Evolutionary conservation across 2,888 invertebrate species (phyloP).

Genomic region (Venusia cambrica): DNA sequence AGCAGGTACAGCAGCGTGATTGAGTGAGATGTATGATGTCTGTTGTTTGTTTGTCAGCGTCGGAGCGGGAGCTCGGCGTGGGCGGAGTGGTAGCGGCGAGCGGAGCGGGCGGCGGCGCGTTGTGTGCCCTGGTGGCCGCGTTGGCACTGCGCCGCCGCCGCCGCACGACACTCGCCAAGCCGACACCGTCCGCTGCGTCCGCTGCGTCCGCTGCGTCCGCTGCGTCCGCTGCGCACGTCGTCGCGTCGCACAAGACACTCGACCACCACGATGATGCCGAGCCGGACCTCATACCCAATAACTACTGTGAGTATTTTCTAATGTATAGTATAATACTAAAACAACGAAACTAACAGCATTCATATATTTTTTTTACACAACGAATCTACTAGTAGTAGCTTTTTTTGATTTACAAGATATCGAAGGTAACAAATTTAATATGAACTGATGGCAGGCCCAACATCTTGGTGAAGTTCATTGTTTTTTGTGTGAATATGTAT

Average conservation of each 20-base stretch:
- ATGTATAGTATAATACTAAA: no score
- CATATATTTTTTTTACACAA: no score
- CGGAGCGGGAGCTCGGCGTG: conserved; percentile 56
- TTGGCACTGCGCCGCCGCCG: conserved; percentile 38
- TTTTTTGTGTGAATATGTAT: no score
- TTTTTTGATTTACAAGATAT: no score
- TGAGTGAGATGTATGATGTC: conserved; percentile 1
- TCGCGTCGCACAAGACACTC: conserved; percentile 35
- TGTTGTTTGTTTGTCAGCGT: conserved; percentile 46
- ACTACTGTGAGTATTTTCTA: conserved; percentile 58
- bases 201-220: conserved; percentile 25
- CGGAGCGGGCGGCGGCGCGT: conserved; percentile 49
- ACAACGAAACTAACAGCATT: no score
- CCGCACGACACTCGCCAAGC: conserved; percentile 36
- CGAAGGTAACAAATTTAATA: no score
- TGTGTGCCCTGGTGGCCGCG: conserved; percentile 49
- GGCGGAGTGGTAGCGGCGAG: conserved; percentile 57
- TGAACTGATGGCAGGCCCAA: no score
- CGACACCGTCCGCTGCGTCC: conserved; percentile 25
- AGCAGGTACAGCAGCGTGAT: no score
- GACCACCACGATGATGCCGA: conserved; percentile 65
- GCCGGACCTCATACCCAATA: conserved; percentile 72
- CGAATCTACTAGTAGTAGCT: no score
- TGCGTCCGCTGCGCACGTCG: conserved; percentile 25
- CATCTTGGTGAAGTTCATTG: no score